Conservation (phyloP, 2,113 vertebrate genomes). For the Phalacrocorax aristotelis region DNA sequence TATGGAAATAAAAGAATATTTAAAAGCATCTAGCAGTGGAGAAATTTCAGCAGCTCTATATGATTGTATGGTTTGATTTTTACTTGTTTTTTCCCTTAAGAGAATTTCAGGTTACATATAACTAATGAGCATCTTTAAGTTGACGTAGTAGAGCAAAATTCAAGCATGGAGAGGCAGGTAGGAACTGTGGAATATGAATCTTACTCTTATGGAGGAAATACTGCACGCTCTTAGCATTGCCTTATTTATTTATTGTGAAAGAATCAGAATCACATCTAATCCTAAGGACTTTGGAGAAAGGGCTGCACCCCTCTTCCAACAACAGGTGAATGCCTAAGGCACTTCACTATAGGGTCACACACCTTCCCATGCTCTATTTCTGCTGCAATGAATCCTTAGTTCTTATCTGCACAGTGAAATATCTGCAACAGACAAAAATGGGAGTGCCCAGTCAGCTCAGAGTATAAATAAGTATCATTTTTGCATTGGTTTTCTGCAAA, state of each 20-base stretch:
- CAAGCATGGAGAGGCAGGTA: accelerated
- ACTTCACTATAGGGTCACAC: neutral
- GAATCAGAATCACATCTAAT: neutral
- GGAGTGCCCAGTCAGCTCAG: neutral
- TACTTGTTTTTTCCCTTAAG: neutral
- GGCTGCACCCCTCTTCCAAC: neutral
- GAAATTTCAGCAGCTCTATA: neutral
- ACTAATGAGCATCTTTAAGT: neutral
- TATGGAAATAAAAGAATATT: neutral
- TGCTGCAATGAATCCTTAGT: neutral
- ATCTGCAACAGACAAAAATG: neutral
- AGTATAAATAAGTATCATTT: neutral
- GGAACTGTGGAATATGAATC: neutral
- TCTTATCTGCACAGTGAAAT: neutral
- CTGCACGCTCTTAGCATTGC: neutral
- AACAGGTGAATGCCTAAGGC: neutral
- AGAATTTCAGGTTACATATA: neutral
- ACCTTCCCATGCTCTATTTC: neutral
- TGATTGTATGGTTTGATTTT: neutral
- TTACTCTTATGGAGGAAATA: neutral
- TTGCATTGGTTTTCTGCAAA: neutral
- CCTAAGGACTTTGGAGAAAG: neutral
- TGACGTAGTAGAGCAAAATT: neutral
- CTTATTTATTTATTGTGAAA: neutral
- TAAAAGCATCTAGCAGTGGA: neutral